Evolutionary conservation across 2,797 vertebrate species (phyloP), one percentile per base, ranked within the genome.

Genomic region (Sebastes alutus): DNA sequence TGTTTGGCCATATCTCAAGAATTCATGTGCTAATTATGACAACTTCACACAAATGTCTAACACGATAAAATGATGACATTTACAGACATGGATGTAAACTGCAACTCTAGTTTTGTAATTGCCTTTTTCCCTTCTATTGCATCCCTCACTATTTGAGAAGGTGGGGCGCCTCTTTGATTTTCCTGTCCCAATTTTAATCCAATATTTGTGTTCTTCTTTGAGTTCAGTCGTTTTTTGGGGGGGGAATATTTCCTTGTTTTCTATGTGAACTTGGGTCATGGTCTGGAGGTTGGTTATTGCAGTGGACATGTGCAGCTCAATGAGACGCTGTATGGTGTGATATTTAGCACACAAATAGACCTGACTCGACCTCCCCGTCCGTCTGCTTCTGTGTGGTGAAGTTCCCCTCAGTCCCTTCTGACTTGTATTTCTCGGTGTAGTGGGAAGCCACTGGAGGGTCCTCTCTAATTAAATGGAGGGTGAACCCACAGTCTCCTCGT

Each of bases 391-490:
- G 60, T 52, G 59, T 67, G 69, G 29, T 59, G 27, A 75, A 8
- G 54, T 75, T 63, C 13, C 35, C 35, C 29, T 71, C 52, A 0
- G n/a, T 71, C 71, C n/a, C 27, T 4, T 81, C 66, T 35, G 61
- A 73, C 79, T 85, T 72, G 69, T 74, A 86, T 80, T 88, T 91
- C 86, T 83, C 87, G 60, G 82, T 55, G 75, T 29, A 80, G 81
- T 80, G 85, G 46, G 65, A 89, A 85, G 61, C 61, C 65, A 20
- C 74, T 85, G 30, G 72, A 91, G 87, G 72, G 61, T 85, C 81
- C 54, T 54, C 87, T 92, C 87, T 95, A 94, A 96, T 95, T 90
- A 94, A 95, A 90, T 54, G 72, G 79, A 84, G 67, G 66, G 76
- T 54, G 77, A 88, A 63, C 35, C 77, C 72, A 52, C 72, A 69